Evolutionary conservation across 2,113 vertebrate species (phyloP).

Genomic region (Perognathus longimembris): DNA sequence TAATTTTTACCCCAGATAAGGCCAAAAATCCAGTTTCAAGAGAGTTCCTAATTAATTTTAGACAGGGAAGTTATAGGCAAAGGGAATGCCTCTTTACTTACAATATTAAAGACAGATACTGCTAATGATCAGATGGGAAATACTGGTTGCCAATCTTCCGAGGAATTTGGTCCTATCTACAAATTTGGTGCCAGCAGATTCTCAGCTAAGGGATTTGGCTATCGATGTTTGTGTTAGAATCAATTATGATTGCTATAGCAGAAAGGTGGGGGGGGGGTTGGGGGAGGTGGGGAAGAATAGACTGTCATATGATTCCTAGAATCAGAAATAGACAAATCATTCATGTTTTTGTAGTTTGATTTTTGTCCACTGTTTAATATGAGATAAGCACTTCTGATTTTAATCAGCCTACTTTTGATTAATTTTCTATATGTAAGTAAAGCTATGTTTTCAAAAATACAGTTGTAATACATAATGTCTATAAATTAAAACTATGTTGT

Average conservation of each 20-base stretch:
- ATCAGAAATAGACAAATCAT: background rate
- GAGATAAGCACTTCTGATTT: conserved; percentile 39
- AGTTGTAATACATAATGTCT: background rate
- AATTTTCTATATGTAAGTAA: background rate
- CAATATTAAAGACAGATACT: background rate
- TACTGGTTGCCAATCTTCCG: background rate
- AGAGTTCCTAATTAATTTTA: background rate
- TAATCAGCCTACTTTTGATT: conserved; percentile 29
- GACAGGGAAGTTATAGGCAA: background rate
- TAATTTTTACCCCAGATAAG: conserved; percentile 26
- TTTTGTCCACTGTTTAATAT: background rate
- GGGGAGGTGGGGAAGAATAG: background rate
- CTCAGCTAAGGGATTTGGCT: background rate
- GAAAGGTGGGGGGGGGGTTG: background rate
- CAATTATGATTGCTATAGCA: background rate
- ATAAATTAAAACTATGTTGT: conserved; percentile 27
- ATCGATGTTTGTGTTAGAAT: background rate
- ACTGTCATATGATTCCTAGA: background rate
- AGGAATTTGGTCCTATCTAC: background rate
- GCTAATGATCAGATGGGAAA: background rate
- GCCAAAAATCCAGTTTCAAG: conserved; percentile 11
- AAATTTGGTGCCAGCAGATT: conserved; percentile 14
- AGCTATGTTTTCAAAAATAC: conserved; percentile 48
- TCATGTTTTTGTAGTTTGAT: conserved; percentile 24
- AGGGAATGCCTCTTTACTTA: background rate